These are phyloP conservation scores for Spodoptera picta DNA, from an alignment of 2,888 invertebrate species.

Conservation along the genomic window DNA sequence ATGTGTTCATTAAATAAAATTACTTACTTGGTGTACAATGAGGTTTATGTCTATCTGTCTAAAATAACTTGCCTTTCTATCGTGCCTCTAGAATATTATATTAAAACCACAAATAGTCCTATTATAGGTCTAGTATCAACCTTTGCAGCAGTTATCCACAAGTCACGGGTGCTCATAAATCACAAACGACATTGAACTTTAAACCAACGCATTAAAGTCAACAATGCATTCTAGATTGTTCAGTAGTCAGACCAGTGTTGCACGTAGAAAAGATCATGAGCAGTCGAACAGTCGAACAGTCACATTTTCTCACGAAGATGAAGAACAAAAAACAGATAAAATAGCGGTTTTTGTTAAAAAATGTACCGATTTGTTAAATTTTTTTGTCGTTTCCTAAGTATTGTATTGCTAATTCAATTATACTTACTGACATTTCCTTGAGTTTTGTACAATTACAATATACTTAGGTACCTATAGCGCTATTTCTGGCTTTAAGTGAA, in stretches of 20 bases:
- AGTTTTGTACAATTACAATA: conserved; percentile 7
- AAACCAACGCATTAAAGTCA: conserved; percentile 1
- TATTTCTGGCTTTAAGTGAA: conserved; percentile 36
- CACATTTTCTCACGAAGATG: conserved; percentile 68
- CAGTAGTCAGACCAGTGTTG: conserved; percentile 26
- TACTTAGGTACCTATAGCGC: background rate
- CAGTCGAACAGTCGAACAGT: conserved; percentile 22
- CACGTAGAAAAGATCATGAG: conserved; percentile 37
- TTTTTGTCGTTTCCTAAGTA: conserved; percentile 51
- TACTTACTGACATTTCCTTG: conserved; percentile 52
- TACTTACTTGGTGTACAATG: no score
- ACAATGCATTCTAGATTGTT: conserved; percentile 20
- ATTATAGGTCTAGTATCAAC: conserved; percentile 15
- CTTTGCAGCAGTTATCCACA: conserved; percentile 23
- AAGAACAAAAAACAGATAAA: conserved; percentile 44
- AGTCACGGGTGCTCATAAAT: conserved; percentile 1
- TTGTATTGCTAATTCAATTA: conserved; percentile 61
- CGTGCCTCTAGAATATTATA: no score
- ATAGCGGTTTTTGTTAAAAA: conserved; percentile 43
- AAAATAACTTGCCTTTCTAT: no score
- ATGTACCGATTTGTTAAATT: conserved; percentile 62
- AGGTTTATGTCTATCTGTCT: no score
- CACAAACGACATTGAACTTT: conserved; percentile 31
- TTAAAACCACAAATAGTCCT: no score
- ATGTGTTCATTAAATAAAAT: no score